Conservation (phyloP, 2,113 vertebrate species). For the Romanogobio albipinnatus region DNA sequence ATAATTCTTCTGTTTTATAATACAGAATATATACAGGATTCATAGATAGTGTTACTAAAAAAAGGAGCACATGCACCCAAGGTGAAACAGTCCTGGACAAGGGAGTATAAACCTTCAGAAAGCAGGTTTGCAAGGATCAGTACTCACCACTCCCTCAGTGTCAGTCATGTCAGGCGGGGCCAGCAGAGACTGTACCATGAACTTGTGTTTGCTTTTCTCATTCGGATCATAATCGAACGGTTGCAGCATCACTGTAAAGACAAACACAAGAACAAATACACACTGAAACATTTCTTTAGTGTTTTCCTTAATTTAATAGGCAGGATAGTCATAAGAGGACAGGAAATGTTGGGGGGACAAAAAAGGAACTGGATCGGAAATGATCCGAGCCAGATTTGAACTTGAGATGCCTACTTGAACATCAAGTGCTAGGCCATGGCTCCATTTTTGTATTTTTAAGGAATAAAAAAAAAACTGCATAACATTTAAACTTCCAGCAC, state of each 20-base stretch:
- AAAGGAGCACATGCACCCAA: neutral
- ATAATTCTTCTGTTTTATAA: no score
- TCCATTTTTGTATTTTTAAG: neutral
- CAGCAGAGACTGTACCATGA: conserved; percentile 98
- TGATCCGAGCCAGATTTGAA: neutral
- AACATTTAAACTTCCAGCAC: neutral
- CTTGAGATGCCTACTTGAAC: neutral
- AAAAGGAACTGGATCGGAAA: neutral
- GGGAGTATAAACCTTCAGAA: neutral
- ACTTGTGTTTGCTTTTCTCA: conserved; percentile 99
- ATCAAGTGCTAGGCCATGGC: neutral
- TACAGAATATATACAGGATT: neutral
- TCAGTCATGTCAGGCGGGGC: conserved; percentile 95
- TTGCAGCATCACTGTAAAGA: conserved; percentile 96
- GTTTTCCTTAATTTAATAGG: neutral
- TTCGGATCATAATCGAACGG: conserved; percentile 99
- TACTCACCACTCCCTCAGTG: conserved; percentile 98
- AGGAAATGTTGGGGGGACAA: neutral
- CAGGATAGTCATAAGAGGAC: neutral
- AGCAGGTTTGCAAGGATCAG: conserved; percentile 10
- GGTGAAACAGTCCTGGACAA: neutral
- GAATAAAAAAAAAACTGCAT: neutral
- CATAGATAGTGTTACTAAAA: neutral
- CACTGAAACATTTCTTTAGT: neutral
- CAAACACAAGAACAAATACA: conserved; percentile 53